Evolutionary conservation across 1,140 invertebrate genomes (phyloP).

Genomic region (Paracyclopina nana): DNA sequence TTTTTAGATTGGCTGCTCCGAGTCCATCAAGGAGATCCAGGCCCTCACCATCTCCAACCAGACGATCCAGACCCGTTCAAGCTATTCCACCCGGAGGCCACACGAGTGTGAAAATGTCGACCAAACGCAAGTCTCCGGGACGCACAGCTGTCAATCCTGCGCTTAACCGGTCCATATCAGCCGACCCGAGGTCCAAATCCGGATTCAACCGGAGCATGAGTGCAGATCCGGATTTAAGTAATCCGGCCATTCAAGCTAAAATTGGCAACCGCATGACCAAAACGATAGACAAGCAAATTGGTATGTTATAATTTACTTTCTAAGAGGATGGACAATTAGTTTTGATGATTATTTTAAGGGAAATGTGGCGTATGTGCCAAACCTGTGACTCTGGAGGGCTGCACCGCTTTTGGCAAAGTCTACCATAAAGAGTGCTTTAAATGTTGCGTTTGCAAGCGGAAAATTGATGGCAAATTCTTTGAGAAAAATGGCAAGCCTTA

Average conservation of each 20-base stretch:
- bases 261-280: constrained; percentile 11
- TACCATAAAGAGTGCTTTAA: constrained; percentile 16
- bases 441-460: constrained; percentile 6
- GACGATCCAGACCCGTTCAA: too few species aligned
- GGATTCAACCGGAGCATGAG: not conserved
- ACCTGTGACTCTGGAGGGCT: constrained; percentile 11
- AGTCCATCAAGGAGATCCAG: too few species aligned
- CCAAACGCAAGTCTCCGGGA: too few species aligned
- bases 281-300: constrained; percentile 6
- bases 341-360: constrained; percentile 1
- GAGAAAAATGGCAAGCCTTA: constrained; percentile 14
- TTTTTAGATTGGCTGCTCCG: too few species aligned
- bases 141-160: too few species aligned
- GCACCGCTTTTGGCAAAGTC: constrained; percentile 16
- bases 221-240: not conserved
- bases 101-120: too few species aligned
- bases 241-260: constrained; percentile 14
- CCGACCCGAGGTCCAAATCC: not conserved
- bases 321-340: not conserved
- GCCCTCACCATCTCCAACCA: too few species aligned
- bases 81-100: too few species aligned
- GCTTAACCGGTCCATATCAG: not conserved
- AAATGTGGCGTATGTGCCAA: constrained; percentile 12
- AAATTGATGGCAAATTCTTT: constrained; percentile 16
- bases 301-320: not conserved